Evolutionary conservation across 1,140 invertebrate species (phyloP).

Genomic region (roundworm (Caenorhabditis elegans)): WBcel235 BX284603.4:3647001-3647500

Average conservation of each 20-base stretch:
- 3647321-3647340: conserved; percentile 39
- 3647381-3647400: conserved; percentile 47
- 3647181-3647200: no score
- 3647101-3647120: no score
- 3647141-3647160: no score
- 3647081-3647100: no score
- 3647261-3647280: conserved; percentile 79
- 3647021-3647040: conserved; percentile 43
- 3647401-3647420: conserved; percentile 77
- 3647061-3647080: conserved; percentile 72
- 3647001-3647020: conserved; percentile 51
- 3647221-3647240: conserved; percentile 80
- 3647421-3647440: conserved; percentile 91
- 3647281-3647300: conserved; percentile 12
- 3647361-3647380: conserved; percentile 55
- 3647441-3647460: conserved; percentile 92
- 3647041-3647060: conserved; percentile 75
- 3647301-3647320: background rate
- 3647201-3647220: conserved; percentile 79
- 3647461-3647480: conserved; percentile 80
- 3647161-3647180: no score
- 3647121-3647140: no score
- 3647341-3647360: conserved; percentile 54
- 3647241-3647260: conserved; percentile 82
- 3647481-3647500: background rate